Evolutionary conservation across 2,113 vertebrate genomes (phyloP), one percentile per base, ranked within the genome.

Genomic region (Lamprologus ornatipinnis): DNA sequence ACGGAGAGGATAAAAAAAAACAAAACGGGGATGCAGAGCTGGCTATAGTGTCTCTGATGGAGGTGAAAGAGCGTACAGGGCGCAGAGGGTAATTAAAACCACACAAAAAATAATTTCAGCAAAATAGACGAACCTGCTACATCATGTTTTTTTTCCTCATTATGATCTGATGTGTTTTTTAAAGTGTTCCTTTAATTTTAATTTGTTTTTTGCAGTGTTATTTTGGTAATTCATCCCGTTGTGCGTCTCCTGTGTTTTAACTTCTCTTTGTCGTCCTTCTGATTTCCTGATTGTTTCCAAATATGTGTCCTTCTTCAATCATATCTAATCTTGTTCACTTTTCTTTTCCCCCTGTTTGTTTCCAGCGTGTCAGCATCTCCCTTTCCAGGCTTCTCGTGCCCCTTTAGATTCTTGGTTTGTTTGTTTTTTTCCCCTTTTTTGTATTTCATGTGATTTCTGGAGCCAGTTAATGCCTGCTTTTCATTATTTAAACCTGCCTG

Each of bases 11-110:
- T 42, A 3, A 45, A 58, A 33, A 31, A 33, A 33, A 33, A 2
- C 0, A 33, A 31, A 33, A 17, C 0, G 4, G 15, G 57, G 57
- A 58, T 31, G 28, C 28, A 33, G 57, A 60, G 15, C 28, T 33
- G 15, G 57, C 0, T 60, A 60, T 60, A 17, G 57, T 33, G 15
- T 17, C 57, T 60, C 1, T 60, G 57, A 60, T 33, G 28, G 28
- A 33, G 57, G 9, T 2, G 28, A 60, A 17, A 37, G 10, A 12
- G 31, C 4, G 17, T 37, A 37, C 60, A 5, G 17, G 31, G 2
- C 9, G 1, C 60, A 65, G 6, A 65, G 60, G 4, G 19, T 21
- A 65, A 37, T n/a, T 65, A n/a, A 3, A 0, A 65, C 33, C 33
- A n/a, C 10, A n/a, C 60, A 65, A n/a, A 37, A 65, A 37, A 13